A percentile compares a stretch with the other conserved stretches of the same genome.
These are phyloP conservation scores for Procavia capensis DNA, from an alignment of 2,113 vertebrate species.

Conservation along the genomic window DNA sequence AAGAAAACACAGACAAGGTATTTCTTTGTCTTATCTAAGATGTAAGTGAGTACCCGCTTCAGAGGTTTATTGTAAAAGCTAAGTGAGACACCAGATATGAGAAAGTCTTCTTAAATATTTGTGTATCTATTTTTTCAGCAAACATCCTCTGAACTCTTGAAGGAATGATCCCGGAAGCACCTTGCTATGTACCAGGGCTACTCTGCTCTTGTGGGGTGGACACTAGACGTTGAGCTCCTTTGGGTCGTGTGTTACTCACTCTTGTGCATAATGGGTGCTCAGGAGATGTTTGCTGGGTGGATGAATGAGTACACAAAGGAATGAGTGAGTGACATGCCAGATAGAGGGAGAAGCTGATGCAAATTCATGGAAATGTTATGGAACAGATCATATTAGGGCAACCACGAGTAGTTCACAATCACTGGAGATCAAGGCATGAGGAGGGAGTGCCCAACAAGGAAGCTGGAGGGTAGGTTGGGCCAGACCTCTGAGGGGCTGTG, in stretches of 20 bases:
- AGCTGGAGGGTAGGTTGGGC: background rate
- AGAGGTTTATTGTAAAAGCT: background rate
- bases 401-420: background rate
- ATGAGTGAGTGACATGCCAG: background rate
- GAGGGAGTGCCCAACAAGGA: background rate
- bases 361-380: background rate
- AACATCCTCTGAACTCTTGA: background rate
- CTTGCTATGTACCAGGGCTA: background rate
- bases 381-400: background rate
- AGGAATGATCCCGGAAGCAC: background rate
- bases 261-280: background rate
- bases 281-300: background rate
- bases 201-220: background rate
- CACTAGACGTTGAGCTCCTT: background rate
- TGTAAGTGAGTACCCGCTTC: background rate
- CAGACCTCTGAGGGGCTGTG: background rate
- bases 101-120: conserved; percentile 26
- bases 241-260: background rate
- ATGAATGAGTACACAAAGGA: background rate
- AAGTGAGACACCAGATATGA: conserved; percentile 23
- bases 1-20: background rate
- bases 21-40: background rate
- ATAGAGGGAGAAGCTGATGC: background rate
- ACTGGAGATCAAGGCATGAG: background rate
- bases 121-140: background rate